A percentile compares a stretch with the other conserved stretches of the same genome.
These are phyloP conservation scores for Caprella mutica DNA, from an alignment of 2,888 invertebrate species.

Conservation along the genomic window DNA sequence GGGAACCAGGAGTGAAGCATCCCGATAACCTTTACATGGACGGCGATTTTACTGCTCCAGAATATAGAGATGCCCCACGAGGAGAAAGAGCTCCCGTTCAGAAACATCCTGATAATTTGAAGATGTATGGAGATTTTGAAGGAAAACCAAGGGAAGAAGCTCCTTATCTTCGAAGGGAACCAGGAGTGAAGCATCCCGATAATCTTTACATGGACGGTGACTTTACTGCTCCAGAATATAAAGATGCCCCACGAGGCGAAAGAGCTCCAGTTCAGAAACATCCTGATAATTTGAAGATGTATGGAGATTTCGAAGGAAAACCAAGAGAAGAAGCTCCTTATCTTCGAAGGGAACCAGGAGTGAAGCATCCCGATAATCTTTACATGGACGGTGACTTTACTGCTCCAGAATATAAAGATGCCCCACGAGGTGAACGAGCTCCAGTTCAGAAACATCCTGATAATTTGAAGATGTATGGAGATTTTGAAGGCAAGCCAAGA, in stretches of 20 bases:
- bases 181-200: constrained; percentile 24
- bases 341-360: constrained; percentile 39
- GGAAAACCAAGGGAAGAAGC: constrained; percentile 31
- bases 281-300: constrained; percentile 24
- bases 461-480: constrained; percentile 37
- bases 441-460: constrained; percentile 26
- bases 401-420: constrained; percentile 45
- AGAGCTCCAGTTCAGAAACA: constrained; percentile 37
- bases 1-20: constrained; percentile 19
- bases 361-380: constrained; percentile 40
- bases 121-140: constrained; percentile 27
- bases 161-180: constrained; percentile 23
- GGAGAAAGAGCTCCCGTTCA: constrained; percentile 27
- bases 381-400: constrained; percentile 49
- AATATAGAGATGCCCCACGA: constrained; percentile 33
- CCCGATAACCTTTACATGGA: constrained; percentile 29
- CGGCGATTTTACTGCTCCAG: constrained; percentile 24
- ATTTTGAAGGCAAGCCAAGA: constrained; percentile 37
- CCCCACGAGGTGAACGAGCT: constrained; percentile 31
- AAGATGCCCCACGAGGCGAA: constrained; percentile 47
- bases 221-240: constrained; percentile 37
- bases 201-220: constrained; percentile 40
- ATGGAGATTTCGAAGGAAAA: constrained; percentile 27
- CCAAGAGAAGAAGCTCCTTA: constrained; percentile 40
- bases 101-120: constrained; percentile 30